Percentiles rank a stretch among this genome's conserved stretches.
Evolutionary conservation across 2,888 invertebrate genomes (phyloP).

Genomic region (Volucella bombylans): DNA sequence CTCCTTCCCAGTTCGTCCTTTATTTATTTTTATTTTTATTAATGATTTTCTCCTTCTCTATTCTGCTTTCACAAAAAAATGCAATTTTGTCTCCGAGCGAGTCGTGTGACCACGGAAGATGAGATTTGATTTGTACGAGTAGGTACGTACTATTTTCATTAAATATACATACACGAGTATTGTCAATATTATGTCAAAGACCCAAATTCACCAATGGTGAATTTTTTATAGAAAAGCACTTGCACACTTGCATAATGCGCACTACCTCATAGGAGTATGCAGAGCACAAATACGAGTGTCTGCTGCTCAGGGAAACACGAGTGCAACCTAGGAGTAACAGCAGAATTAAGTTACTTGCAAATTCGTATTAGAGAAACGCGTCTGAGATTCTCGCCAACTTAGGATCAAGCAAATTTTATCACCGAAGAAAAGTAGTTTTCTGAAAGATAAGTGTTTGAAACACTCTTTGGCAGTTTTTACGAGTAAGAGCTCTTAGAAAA

Average conservation of each 20-base stretch:
- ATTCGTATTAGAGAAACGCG: no score
- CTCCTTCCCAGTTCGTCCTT: constrained; percentile 49
- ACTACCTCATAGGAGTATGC: background rate
- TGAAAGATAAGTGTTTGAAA: no score
- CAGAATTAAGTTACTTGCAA: no score
- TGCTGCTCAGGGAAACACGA: background rate
- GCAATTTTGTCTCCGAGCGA: constrained; percentile 60
- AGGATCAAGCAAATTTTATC: no score
- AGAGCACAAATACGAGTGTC: background rate
- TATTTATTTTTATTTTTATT: constrained; percentile 71
- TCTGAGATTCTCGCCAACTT: no score
- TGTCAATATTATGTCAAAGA: constrained; percentile 66
- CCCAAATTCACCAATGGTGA: constrained; percentile 14
- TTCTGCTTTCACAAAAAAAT: constrained; percentile 44
- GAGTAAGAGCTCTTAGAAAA: no score
- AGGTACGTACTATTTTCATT: constrained; percentile 60
- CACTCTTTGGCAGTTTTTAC: no score
- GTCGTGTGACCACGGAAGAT: constrained; percentile 44
- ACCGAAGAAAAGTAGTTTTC: no score
- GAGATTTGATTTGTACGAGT: constrained; percentile 69
- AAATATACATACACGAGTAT: constrained; percentile 47
- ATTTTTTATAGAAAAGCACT: constrained; percentile 24
- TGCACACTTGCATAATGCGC: constrained; percentile 7
- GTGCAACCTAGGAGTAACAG: no score
- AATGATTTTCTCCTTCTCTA: constrained; percentile 57